Evolutionary conservation across 2,113 vertebrate genomes (phyloP), one percentile per base, ranked within the genome.

Genomic region (Amia ocellicauda): DNA sequence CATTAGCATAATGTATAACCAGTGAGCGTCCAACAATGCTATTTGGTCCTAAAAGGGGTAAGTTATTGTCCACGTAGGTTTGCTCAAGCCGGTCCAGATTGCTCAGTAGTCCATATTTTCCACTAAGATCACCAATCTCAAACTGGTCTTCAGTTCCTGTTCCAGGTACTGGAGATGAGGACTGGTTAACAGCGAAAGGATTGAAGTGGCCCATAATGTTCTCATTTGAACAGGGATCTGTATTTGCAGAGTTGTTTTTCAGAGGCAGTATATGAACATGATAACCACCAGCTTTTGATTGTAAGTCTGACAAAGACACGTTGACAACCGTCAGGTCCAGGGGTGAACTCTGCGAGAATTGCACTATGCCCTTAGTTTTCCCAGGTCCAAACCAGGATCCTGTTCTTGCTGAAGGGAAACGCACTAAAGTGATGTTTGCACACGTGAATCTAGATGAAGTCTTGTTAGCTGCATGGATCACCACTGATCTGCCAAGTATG

Each of bases 81-180:
- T 40, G 68, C 3, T 72, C 13, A 4, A 31, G 42, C 40, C 77
- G 17, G 7, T 69, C 64, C 22, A 66, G 79, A 60, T 23, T 58
- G 7, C 10, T 61, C n/a, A 92, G 72, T 23, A 63, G 56, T 17
- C 90, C 88, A 62, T 82, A 89, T 72, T 91, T 91, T 9, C 91
- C 91, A 49, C 88, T 84, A 42, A 92, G 75, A 62, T 91, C 91
- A 2, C 91, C 91, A 22, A 87, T 54, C 64, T 91, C 88, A 66
- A 91, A 92, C 58, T 92, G 80, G 66, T 92, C 91, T 22, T 80
- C 76, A 2, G 87, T 88, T 23, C 91, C 91, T 2, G 7, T 55
- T 24, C 80, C 83, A 11, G 88, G 78, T 5, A 36, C 0, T 0
- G 89, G 90, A 41, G 80, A 88, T 1, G 28, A 3, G 4, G 87